Evolutionary conservation across 2,113 vertebrate genomes (phyloP).

Genomic region (Rhinogobius similis): DNA sequence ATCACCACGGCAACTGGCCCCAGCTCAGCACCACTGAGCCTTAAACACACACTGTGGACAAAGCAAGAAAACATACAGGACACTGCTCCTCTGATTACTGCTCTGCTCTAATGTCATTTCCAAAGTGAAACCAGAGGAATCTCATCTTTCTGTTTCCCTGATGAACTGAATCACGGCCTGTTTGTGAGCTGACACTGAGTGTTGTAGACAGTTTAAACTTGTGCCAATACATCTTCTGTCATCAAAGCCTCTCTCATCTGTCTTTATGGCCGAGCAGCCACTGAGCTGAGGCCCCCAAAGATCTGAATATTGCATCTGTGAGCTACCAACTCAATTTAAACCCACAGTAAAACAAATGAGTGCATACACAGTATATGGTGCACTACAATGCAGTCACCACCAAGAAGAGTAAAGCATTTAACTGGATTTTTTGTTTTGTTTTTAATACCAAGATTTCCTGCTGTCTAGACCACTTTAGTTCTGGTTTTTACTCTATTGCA

Average conservation of each 20-base stretch:
- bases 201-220: slow-evolving; percentile 54
- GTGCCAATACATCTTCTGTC: slow-evolving; percentile 64
- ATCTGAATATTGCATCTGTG: slow-evolving; percentile 70
- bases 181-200: slow-evolving; percentile 56
- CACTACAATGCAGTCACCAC: slow-evolving; percentile 52
- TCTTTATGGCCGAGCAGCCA: slow-evolving; percentile 47
- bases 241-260: slow-evolving; percentile 63
- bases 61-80: slow-evolving; percentile 81
- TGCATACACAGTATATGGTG: slow-evolving; percentile 51
- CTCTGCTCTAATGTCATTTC: slow-evolving; percentile 44
- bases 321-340: slow-evolving; percentile 69
- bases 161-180: slow-evolving; percentile 42
- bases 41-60: slow-evolving; percentile 54
- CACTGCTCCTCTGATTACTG: slow-evolving; percentile 20
- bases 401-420: slow-evolving; percentile 65
- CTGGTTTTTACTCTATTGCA: slow-evolving; percentile 62
- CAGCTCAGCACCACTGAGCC: slow-evolving; percentile 37
- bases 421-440: slow-evolving; percentile 62
- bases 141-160: slow-evolving; percentile 59
- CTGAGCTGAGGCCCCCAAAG: slow-evolving; percentile 55
- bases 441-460: slow-evolving; percentile 73
- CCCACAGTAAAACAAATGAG: slow-evolving; percentile 68
- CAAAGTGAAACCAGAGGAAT: slow-evolving; percentile 40
- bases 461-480: slow-evolving; percentile 75
- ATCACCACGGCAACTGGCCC: slow-evolving; percentile 80